Evolutionary conservation across 2,797 vertebrate genomes (phyloP).

Genomic region (Myotis pilosus): DNA sequence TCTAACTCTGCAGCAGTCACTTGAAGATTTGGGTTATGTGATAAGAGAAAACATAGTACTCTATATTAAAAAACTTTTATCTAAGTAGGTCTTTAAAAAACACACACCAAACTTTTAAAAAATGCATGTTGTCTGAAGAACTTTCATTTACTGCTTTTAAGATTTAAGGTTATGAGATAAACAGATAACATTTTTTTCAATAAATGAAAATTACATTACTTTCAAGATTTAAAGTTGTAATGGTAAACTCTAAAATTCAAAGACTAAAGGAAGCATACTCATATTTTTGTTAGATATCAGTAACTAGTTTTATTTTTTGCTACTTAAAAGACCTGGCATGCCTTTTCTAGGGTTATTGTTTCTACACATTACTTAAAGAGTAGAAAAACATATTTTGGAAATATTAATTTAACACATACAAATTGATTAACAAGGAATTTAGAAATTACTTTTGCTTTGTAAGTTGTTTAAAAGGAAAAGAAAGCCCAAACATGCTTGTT

Average conservation of each 20-base stretch:
- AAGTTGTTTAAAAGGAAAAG: neutral
- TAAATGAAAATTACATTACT: neutral
- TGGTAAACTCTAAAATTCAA: neutral
- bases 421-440: neutral
- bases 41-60: conserved; percentile 45
- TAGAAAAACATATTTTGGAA: neutral
- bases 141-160: neutral
- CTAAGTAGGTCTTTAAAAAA: conserved; percentile 11
- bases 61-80: conserved; percentile 42
- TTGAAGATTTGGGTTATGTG: conserved; percentile 70
- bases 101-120: neutral
- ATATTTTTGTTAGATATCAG: neutral
- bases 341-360: neutral
- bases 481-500: neutral
- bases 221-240: neutral
- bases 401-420: neutral
- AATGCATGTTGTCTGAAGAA: neutral
- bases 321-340: neutral
- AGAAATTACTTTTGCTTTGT: neutral
- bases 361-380: neutral
- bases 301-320: neutral
- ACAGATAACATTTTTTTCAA: neutral
- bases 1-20: conserved; percentile 51
- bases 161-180: neutral
- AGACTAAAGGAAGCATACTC: neutral